These are phyloP conservation scores for Anniella stebbinsi DNA, from an alignment of 2,797 vertebrate species.

Conservation along the genomic window DNA sequence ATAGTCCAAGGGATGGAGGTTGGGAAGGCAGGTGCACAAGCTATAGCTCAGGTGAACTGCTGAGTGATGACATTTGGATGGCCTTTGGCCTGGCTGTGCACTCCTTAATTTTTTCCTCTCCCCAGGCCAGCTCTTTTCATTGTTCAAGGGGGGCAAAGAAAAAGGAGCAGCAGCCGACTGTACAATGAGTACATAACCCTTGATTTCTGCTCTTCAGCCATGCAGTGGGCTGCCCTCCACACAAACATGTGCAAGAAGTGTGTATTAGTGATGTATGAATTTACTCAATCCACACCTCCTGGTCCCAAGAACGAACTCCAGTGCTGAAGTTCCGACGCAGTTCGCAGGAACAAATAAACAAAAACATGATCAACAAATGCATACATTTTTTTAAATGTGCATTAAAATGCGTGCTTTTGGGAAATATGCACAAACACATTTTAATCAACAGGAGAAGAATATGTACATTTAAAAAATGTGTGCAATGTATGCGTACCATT, in stretches of 20 bases:
- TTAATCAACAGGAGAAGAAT: too few species aligned
- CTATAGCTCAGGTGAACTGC: not conserved
- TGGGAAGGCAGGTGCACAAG: not conserved
- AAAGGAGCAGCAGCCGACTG: not conserved
- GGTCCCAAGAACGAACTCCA: too few species aligned
- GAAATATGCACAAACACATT: too few species aligned
- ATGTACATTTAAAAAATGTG: too few species aligned
- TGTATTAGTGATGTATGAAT: not conserved
- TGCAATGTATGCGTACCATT: too few species aligned
- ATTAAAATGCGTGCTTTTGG: too few species aligned
- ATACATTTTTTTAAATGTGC: too few species aligned
- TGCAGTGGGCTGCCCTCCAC: not conserved
- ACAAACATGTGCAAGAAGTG: not conserved
- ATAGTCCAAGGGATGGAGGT: not conserved
- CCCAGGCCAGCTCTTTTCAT: not conserved
- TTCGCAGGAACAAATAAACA: too few species aligned
- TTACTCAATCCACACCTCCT: too few species aligned
- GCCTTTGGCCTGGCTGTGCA: not conserved
- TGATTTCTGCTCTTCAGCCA: not conserved
- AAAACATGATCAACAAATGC: too few species aligned
- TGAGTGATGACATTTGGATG: not conserved
- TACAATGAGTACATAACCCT: not conserved
- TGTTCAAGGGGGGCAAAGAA: not conserved
- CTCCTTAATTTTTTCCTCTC: not conserved
- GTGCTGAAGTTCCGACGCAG: too few species aligned